Base-by-base conservation (phyloP, 2,888 invertebrate genomes). In the Parthenolecanium corni region DNA sequence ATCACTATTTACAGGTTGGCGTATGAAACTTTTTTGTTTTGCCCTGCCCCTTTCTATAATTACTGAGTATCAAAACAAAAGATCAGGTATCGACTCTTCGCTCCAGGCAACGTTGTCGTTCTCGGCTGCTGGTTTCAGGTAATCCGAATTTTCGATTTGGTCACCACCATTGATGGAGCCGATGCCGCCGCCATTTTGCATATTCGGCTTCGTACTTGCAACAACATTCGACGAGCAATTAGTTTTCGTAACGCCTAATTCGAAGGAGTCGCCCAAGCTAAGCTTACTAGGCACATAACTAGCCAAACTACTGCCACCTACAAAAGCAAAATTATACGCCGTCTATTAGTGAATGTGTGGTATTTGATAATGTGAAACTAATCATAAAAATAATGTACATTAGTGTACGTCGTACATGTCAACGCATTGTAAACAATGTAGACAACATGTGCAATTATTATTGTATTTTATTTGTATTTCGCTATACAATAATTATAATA, bases 241-340 rank as follows among this genome's bases (percentile, higher is more conserved):
- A 23, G 53, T 78, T 70, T 85, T 80, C 67, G 86, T 84, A 64
- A 89, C 81, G 58, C 91, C 91, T 66, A 89, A 78, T 76, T 86
- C 84, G 77, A 89, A 90, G 66, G 81, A 77, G 68, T 80, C 71
- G 47, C 66, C 79, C 70, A 75, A 80, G 69, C 79, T 77, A 68
- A 78, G 76, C 78, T 87, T 86, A 77, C 85, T 81, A 65, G 91
- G 90, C 70, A 88, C 89, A 78, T 90, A 91, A 72, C 82, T 86
- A 67, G 86, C 82, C 73, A 91, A 78, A 65, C 73, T 70, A 53
- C 63, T 53, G 53, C 63, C 63, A 47, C 63, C 63, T 54, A 46
- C 21, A 62, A 51, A 44, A 44, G 6, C 3, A 44, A 44, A 44
- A 2, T 18, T 14, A 44, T 2, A 9, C 18, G 9, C 46, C 14